A percentile compares a stretch with the other conserved stretches of the same genome.
phyloP scores from a whole-genome alignment of 2,888 invertebrate genomes.

The Hipparchia semele region DNA sequence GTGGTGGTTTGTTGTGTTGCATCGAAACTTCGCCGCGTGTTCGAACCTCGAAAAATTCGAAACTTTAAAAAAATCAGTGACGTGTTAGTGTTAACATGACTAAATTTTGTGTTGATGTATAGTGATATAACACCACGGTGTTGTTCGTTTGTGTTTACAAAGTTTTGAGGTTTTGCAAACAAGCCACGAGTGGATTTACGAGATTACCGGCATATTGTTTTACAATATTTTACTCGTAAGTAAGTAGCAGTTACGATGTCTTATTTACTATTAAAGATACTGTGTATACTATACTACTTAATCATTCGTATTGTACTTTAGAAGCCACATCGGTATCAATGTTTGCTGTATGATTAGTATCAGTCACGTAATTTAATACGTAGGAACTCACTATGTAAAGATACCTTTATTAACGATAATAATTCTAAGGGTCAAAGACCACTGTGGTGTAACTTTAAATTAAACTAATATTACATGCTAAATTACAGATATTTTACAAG shows the following conservation, averaged over 20 bases:
- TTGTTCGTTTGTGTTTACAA: slow-evolving; percentile 43
- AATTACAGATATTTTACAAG: neutral
- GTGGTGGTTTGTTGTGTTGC: slow-evolving; percentile 42
- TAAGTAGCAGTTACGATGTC: slow-evolving; percentile 14
- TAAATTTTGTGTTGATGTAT: slow-evolving; percentile 54
- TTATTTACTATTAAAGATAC: neutral
- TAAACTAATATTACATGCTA: neutral
- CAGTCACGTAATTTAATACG: neutral
- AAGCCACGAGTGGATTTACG: slow-evolving; percentile 59
- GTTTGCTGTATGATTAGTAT: neutral
- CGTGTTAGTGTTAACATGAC: slow-evolving; percentile 58
- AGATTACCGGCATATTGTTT: slow-evolving; percentile 56
- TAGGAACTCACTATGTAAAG: neutral
- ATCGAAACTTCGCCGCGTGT: slow-evolving; percentile 47
- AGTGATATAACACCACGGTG: slow-evolving; percentile 52
- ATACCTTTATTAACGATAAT: slow-evolving; percentile 12
- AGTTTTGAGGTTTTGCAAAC: slow-evolving; percentile 41
- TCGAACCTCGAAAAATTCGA: slow-evolving; percentile 52
- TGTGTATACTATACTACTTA: neutral
- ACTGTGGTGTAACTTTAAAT: neutral
- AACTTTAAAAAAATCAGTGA: slow-evolving; percentile 56
- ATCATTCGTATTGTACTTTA: neutral
- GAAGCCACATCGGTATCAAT: neutral
- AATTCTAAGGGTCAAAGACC: slow-evolving; percentile 23
- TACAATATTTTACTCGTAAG: slow-evolving; percentile 45